Conservation (phyloP, 2,797 vertebrate species). For the Dromococcyx pavoninus region DNA sequence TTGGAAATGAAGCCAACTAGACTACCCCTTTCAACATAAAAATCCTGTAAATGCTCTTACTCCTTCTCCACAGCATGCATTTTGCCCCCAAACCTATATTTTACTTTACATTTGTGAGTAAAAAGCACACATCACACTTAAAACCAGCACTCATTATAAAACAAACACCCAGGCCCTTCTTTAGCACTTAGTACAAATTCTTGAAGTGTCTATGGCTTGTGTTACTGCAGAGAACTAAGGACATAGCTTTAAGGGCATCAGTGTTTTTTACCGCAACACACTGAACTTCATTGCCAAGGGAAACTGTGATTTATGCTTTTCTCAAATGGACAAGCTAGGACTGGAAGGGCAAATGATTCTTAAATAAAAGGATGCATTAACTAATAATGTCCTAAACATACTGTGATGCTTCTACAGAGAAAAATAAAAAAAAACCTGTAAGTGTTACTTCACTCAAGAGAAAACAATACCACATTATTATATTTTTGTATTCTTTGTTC, state of each 20-base stretch:
- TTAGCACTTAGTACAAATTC: not conserved
- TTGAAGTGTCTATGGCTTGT: not conserved
- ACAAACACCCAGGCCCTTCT: not conserved
- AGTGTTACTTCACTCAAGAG: constrained; percentile 9
- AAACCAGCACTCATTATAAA: constrained; percentile 3
- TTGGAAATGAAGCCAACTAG: not conserved
- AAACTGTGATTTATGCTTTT: constrained; percentile 9
- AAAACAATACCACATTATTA: constrained; percentile 24
- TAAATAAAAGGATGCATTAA: constrained; percentile 6
- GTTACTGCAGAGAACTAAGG: not conserved
- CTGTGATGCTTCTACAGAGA: constrained; percentile 12
- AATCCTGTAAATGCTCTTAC: not conserved
- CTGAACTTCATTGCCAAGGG: not conserved
- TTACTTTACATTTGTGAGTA: not conserved
- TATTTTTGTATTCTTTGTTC: constrained; percentile 32
- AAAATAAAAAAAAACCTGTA: constrained; percentile 14
- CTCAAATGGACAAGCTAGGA: not conserved
- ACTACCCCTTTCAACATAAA: not conserved
- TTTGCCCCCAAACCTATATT: not conserved
- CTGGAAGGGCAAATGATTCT: constrained; percentile 14
- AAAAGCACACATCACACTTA: not conserved
- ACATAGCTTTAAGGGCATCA: constrained; percentile 8
- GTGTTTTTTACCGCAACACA: not conserved
- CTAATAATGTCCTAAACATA: constrained; percentile 29
- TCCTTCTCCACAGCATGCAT: not conserved